A percentile compares a stretch with the other conserved stretches of the same genome.
Conservation (phyloP, 1,140 invertebrate genomes). For the Thaumetopoea pityocampa region DNA sequence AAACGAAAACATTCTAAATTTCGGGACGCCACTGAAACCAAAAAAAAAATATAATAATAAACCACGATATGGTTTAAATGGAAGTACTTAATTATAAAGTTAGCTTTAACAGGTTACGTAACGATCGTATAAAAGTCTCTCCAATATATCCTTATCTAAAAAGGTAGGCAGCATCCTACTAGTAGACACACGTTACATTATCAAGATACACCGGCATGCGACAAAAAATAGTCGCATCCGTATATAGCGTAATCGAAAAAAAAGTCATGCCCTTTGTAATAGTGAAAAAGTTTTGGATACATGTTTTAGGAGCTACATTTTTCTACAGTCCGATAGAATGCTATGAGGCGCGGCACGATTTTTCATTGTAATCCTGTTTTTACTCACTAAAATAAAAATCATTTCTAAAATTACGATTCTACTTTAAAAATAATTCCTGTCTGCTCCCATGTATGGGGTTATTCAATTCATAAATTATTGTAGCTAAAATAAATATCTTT, state of each 20-base stretch:
- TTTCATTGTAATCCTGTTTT: not conserved
- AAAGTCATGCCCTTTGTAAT: constrained; percentile 35
- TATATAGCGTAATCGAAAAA: constrained; percentile 35
- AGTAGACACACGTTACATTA: constrained; percentile 60
- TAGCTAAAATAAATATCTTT: too few species aligned
- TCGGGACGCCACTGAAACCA: constrained; percentile 15
- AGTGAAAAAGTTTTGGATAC: constrained; percentile 60
- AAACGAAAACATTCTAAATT: constrained; percentile 32
- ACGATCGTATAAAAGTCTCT: constrained; percentile 75
- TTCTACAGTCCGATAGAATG: constrained; percentile 29
- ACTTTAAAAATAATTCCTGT: too few species aligned
- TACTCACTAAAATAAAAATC: too few species aligned
- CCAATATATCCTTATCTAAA: constrained; percentile 72
- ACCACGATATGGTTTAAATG: constrained; percentile 65
- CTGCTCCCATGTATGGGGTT: too few species aligned
- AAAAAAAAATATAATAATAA: constrained; percentile 40
- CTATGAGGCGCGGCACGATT: constrained; percentile 2
- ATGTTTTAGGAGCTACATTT: constrained; percentile 52
- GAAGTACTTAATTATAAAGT: constrained; percentile 69
- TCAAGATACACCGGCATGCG: constrained; percentile 40
- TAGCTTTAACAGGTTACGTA: constrained; percentile 70
- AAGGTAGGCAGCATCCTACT: constrained; percentile 68
- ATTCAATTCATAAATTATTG: too few species aligned
- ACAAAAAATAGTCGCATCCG: constrained; percentile 45
- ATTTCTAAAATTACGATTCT: too few species aligned